A percentile compares a stretch with the other conserved stretches of the same genome.
Conservation (phyloP, 2,113 vertebrate genomes). For the Terrapene triunguis region DNA sequence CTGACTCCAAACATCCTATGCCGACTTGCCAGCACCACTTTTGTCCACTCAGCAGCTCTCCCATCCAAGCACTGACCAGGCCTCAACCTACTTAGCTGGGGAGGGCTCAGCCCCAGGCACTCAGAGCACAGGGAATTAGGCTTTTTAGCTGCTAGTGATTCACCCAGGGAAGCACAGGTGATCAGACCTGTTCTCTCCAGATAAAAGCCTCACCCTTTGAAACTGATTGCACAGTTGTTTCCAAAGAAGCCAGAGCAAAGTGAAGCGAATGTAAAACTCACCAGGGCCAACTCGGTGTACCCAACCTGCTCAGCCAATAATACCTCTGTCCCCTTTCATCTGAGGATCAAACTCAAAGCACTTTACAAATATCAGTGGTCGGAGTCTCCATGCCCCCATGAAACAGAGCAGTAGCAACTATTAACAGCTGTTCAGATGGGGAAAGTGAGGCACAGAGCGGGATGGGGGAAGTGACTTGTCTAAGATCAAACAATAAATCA, state of each 20-base stretch:
- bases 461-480: not conserved
- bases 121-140: not conserved
- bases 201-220: not conserved
- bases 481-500: not conserved
- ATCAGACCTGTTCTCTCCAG: not conserved
- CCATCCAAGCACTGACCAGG: not conserved
- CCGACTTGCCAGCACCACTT: too few relatives aligned
- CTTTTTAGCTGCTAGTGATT: not conserved
- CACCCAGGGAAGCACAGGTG: not conserved
- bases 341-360: not conserved
- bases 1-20: not conserved
- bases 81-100: not conserved
- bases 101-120: not conserved
- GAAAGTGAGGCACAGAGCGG: slow-evolving; percentile 51
- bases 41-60: not conserved
- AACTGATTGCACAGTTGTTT: not conserved
- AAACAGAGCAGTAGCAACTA: not conserved
- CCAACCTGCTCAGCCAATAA: not conserved
- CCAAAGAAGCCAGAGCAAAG: not conserved
- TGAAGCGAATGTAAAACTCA: not conserved
- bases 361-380: not conserved
- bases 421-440: not conserved
- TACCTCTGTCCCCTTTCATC: not conserved
- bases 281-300: not conserved
- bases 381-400: not conserved